phyloP scores from a whole-genome alignment of 2,113 vertebrate species.

The Garra rufa region DNA sequence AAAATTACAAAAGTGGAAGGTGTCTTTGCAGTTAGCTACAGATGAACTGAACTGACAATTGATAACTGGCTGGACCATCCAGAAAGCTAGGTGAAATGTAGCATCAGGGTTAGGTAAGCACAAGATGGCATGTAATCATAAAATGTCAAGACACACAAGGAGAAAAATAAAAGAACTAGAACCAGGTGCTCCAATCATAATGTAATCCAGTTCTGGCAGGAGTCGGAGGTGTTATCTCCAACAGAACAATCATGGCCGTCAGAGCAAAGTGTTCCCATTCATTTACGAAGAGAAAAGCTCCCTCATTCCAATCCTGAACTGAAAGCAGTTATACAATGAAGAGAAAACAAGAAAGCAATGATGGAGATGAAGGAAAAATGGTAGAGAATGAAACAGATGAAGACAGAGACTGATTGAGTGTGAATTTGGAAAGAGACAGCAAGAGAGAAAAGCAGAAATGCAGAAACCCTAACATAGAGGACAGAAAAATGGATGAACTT shows the following conservation, averaged over 20 bases:
- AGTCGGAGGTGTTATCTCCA: slow-evolving; percentile 66
- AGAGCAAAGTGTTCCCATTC: slow-evolving; percentile 78
- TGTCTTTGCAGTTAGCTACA: background rate
- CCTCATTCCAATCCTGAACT: slow-evolving; percentile 55
- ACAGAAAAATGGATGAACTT: slow-evolving; percentile 37
- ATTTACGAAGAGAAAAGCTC: slow-evolving; percentile 58
- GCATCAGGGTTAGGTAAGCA: slow-evolving; percentile 35
- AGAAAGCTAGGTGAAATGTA: slow-evolving; percentile 9
- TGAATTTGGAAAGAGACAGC: slow-evolving; percentile 21
- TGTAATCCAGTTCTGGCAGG: slow-evolving; percentile 68
- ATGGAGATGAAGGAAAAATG: background rate
- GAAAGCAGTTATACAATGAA: slow-evolving; percentile 60
- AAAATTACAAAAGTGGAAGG: background rate
- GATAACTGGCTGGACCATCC: background rate
- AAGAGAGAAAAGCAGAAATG: slow-evolving; percentile 22
- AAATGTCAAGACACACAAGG: slow-evolving; percentile 33
- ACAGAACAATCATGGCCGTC: slow-evolving; percentile 74
- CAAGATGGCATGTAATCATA: slow-evolving; percentile 38
- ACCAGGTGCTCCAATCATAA: slow-evolving; percentile 68
- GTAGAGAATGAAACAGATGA: background rate
- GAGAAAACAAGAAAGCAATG: background rate
- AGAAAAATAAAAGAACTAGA: slow-evolving; percentile 49
- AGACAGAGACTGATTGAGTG: slow-evolving; percentile 34
- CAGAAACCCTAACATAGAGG: background rate
- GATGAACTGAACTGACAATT: background rate